These are phyloP conservation scores for Ostrea edulis DNA, from an alignment of 1,140 invertebrate species.

Conservation along the genomic window DNA sequence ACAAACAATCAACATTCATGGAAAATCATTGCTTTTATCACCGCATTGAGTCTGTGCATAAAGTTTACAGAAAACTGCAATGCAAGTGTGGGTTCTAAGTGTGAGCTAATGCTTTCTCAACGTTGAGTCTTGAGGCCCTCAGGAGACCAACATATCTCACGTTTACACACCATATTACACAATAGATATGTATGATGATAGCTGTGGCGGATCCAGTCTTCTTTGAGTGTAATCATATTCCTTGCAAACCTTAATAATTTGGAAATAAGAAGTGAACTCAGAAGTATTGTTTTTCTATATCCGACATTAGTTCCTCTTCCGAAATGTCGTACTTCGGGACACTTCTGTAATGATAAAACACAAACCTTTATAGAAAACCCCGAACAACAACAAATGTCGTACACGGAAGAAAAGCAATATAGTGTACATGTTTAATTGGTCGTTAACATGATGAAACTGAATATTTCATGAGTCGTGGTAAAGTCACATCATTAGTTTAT, in stretches of 20 bases:
- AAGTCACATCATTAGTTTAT: too few relatives aligned
- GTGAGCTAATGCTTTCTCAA: neutral
- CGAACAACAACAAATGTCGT: too few relatives aligned
- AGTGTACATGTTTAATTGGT: too few relatives aligned
- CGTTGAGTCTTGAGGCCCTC: neutral
- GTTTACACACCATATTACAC: neutral
- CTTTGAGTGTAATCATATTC: neutral
- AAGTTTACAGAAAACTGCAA: too few relatives aligned
- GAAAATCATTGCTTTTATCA: too few relatives aligned
- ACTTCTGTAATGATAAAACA: slow-evolving; percentile 39
- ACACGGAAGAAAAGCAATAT: too few relatives aligned
- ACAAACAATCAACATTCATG: too few relatives aligned
- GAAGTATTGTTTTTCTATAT: slow-evolving; percentile 44
- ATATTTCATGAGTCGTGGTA: too few relatives aligned
- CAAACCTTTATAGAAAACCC: neutral
- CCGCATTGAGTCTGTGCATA: too few relatives aligned
- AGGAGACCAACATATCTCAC: neutral
- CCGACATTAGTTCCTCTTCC: slow-evolving; percentile 51
- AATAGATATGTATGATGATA: neutral
- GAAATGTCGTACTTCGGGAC: slow-evolving; percentile 49
- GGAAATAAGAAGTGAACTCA: neutral
- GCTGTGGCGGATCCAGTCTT: neutral
- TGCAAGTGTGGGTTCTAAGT: too few relatives aligned
- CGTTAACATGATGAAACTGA: too few relatives aligned
- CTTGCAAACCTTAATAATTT: neutral